Conservation (phyloP, 2,888 invertebrate species). For the Bombylius discolor region DNA sequence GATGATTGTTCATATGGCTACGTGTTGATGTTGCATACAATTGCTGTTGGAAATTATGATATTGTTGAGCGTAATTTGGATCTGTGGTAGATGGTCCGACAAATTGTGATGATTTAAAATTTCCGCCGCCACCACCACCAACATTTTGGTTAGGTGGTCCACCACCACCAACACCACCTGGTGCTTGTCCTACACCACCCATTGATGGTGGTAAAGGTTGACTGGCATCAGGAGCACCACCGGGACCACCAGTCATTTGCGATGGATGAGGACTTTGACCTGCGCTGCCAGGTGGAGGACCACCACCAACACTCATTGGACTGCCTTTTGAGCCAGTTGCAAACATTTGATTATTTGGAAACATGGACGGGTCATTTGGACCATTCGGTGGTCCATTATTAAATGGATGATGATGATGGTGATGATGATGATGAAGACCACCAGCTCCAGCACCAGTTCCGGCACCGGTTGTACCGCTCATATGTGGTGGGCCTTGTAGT, state of each 20-base stretch:
- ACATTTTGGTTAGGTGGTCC: slow-evolving; percentile 18
- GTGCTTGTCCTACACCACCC: slow-evolving; percentile 43
- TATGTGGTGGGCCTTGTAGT: slow-evolving; percentile 20
- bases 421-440: slow-evolving; percentile 26
- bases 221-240: slow-evolving; percentile 40
- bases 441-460: neutral
- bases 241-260: slow-evolving; percentile 21
- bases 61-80: slow-evolving; percentile 88
- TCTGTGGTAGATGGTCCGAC: slow-evolving; percentile 76
- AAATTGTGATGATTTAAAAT: slow-evolving; percentile 59
- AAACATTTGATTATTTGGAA: slow-evolving; percentile 40
- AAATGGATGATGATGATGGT: slow-evolving; percentile 27
- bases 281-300: slow-evolving; percentile 19
- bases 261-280: slow-evolving; percentile 17
- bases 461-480: slow-evolving; percentile 15
- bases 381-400: slow-evolving; percentile 22
- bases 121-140: slow-evolving; percentile 30
- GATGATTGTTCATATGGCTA: slow-evolving; percentile 39
- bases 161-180: neutral
- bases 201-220: slow-evolving; percentile 68
- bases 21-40: slow-evolving; percentile 77
- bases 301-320: slow-evolving; percentile 35
- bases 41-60: slow-evolving; percentile 91
- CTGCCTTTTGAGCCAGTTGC: slow-evolving; percentile 44
- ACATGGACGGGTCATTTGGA: slow-evolving; percentile 21